Evolutionary conservation across 2,113 vertebrate species (phyloP).

Genomic region (Entelurus aequoreus): DNA sequence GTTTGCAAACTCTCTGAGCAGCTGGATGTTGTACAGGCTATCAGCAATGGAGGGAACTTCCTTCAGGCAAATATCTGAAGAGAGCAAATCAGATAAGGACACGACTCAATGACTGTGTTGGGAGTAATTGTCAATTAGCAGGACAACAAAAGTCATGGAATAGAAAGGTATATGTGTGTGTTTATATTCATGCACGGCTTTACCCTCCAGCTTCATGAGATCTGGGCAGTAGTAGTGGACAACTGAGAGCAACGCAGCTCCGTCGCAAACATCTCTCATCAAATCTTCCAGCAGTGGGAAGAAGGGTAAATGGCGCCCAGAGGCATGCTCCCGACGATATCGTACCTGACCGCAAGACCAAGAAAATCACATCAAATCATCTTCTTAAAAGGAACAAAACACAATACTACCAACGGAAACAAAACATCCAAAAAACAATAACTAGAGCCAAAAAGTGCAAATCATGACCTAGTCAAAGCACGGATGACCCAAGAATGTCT

Average conservation of each 20-base stretch:
- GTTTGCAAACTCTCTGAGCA: conserved; percentile 85
- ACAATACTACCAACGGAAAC: not conserved
- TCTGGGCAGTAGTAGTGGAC: conserved; percentile 95
- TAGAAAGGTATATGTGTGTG: not conserved
- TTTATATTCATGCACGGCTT: not conserved
- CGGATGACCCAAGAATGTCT: conserved; percentile 15
- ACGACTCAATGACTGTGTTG: conserved; percentile 34
- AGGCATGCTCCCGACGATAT: conserved; percentile 90
- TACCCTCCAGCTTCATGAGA: conserved; percentile 94
- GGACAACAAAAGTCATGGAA: conserved; percentile 19
- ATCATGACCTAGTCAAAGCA: conserved; percentile 29
- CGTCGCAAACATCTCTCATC: conserved; percentile 90
- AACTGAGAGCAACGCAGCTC: conserved; percentile 83
- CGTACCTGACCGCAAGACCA: conserved; percentile 78
- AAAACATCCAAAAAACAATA: conserved; percentile 27
- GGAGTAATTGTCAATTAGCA: conserved; percentile 40
- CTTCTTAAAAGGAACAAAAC: not conserved
- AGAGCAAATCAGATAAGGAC: conserved; percentile 23
- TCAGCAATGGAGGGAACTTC: conserved; percentile 89
- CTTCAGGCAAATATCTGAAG: conserved; percentile 90
- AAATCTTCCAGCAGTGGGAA: conserved; percentile 89
- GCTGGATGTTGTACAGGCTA: conserved; percentile 91
- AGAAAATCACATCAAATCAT: conserved; percentile 13
- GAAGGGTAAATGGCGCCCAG: conserved; percentile 80
- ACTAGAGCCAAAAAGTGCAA: conserved; percentile 19